Evolutionary conservation across 2,888 invertebrate species (phyloP).

Genomic region (Dryobotodes eremita): DNA sequence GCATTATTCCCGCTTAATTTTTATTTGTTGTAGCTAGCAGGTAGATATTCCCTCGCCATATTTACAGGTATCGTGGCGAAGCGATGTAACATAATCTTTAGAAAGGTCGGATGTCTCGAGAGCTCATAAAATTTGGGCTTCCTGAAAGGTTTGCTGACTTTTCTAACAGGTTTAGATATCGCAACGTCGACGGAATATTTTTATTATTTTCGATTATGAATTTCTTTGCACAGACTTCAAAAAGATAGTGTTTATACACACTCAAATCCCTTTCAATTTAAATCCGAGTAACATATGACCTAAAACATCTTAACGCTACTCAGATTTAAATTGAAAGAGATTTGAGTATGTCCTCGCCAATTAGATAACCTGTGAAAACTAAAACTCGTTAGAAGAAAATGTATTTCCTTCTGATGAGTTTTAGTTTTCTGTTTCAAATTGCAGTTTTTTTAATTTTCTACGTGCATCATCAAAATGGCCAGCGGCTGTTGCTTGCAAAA

Average conservation of each 20-base stretch:
- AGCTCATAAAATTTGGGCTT: conserved; percentile 48
- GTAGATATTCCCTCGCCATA: conserved; percentile 16
- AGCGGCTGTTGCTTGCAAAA: conserved; percentile 22
- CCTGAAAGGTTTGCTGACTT: conserved; percentile 43
- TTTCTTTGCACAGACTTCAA: background rate
- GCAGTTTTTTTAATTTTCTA: background rate
- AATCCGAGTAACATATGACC: background rate
- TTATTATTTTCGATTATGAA: conserved; percentile 31
- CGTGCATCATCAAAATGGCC: background rate
- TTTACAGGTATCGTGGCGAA: conserved; percentile 29
- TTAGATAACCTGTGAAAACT: background rate
- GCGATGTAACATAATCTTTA: conserved; percentile 44
- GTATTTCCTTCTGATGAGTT: background rate
- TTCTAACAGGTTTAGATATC: conserved; percentile 21
- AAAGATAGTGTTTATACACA: background rate
- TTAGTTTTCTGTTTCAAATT: background rate
- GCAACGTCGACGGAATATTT: conserved; percentile 24
- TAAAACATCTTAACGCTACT: too few species aligned
- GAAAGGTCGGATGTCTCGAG: conserved; percentile 49
- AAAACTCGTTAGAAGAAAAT: background rate
- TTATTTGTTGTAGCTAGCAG: conserved; percentile 8
- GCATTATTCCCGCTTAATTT: background rate
- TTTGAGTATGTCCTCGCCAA: too few species aligned
- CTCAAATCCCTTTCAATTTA: background rate
- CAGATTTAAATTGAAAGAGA: too few species aligned